These are phyloP conservation scores for Drosophila testacea DNA, from an alignment of 2,888 invertebrate genomes.

Conservation along the genomic window DNA sequence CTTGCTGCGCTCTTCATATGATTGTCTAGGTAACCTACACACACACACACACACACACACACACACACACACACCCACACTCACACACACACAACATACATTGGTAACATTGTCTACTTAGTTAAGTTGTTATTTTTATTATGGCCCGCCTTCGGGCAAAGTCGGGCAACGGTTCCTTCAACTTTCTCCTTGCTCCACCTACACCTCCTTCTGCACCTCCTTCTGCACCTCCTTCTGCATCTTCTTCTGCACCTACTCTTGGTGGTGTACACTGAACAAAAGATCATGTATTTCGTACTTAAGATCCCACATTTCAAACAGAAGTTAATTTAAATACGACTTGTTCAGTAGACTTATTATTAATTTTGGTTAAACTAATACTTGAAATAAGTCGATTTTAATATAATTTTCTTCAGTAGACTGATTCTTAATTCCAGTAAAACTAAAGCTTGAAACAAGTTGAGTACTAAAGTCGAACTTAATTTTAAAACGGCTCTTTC, in stretches of 20 bases:
- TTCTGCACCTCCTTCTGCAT: not conserved
- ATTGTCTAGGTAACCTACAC: constrained; percentile 59
- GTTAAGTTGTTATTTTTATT: constrained; percentile 78
- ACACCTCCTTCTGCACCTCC: not conserved
- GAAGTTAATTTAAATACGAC: no score
- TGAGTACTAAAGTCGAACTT: no score
- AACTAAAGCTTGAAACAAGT: no score
- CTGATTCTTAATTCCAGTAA: no score
- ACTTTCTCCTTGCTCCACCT: not conserved
- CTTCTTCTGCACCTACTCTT: not conserved
- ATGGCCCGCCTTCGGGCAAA: constrained; percentile 54
- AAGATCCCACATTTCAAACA: no score
- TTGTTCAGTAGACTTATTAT: no score
- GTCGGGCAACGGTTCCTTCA: constrained; percentile 11
- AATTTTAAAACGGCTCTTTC: not conserved
- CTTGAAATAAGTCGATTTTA: no score
- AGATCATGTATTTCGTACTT: no score
- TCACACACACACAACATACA: constrained; percentile 15
- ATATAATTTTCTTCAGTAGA: no score
- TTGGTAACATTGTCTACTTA: constrained; percentile 60
- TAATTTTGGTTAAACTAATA: no score
- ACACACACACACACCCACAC: constrained; percentile 1
- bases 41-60: constrained; percentile 16
- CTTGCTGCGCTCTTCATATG: constrained; percentile 31
- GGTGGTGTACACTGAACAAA: no score